These are phyloP conservation scores for Papilio machaon DNA, from an alignment of 1,140 invertebrate genomes.

Conservation along the genomic window DNA sequence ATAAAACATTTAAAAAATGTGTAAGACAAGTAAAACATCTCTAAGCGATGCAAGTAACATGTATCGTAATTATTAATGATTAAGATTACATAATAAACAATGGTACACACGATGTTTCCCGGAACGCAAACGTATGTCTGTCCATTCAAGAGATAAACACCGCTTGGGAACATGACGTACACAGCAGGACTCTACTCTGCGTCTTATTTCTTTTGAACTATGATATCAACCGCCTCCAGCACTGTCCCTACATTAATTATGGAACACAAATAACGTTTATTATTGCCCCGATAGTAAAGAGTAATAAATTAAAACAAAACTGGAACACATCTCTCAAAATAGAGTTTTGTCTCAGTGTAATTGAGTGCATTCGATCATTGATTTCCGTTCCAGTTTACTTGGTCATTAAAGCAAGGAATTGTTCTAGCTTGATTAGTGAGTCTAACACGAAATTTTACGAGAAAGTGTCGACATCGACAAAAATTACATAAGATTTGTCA, in stretches of 20 bases:
- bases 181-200: conserved; percentile 55
- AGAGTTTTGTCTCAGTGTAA: conserved; percentile 33
- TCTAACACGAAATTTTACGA: no score
- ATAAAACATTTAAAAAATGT: conserved; percentile 33
- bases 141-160: conserved; percentile 48
- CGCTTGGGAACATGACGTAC: conserved; percentile 58
- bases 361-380: conserved; percentile 33
- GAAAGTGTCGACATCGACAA: no score
- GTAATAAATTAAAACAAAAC: conserved; percentile 34
- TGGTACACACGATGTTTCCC: conserved; percentile 31
- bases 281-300: conserved; percentile 38
- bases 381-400: conserved; percentile 32
- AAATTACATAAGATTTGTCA: no score
- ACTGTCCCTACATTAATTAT: conserved; percentile 44
- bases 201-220: conserved; percentile 61
- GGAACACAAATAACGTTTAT: conserved; percentile 41
- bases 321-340: conserved; percentile 36
- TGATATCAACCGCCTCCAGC: conserved; percentile 52
- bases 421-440: not conserved
- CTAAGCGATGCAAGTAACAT: conserved; percentile 12
- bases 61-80: conserved; percentile 35
- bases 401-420: not conserved
- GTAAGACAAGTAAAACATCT: conserved; percentile 2
- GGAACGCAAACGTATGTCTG: conserved; percentile 42
- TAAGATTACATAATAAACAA: conserved; percentile 38